Base-by-base conservation (phyloP, 2,797 vertebrate genomes). In the Siniperca undulata region DNA sequence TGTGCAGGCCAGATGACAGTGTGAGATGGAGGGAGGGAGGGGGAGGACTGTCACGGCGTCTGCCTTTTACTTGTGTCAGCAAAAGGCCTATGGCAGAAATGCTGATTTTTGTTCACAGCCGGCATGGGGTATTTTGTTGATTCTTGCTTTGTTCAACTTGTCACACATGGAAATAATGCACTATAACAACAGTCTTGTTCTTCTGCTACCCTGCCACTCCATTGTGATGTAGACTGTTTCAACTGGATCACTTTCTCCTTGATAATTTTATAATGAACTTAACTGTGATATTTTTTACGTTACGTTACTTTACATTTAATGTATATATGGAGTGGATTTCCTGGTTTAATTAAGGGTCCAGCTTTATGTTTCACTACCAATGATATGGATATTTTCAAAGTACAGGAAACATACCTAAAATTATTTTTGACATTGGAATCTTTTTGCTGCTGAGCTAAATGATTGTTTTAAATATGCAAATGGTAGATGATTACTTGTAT, bases 1-100 rank as follows among this genome's bases (percentile, higher is more conserved):
- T 88, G 81, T 86, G 79, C 86, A 84, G 86, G 86, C 79, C 86
- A 86, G 76, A 84, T 86, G 82, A 89, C 81, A 71, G 85, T 83
- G 83, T 79, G 83, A 87, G 71, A 65, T 74, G 76, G 53, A 42
- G 52, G 70, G 16, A 22, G 42, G 44, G 42, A 42, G 67, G 59
- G 67, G 42, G 74, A 22, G 44, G 61, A n/a, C 52, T 48, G 64
- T 79, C 69, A 68, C 34, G 24, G 50, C 11, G 24, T 64, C 72
- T 79, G 38, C 52, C 70, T 78, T 71, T 82, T 79, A 58, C 66
- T 73, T 60, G 48, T 66, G 77, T 84, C 86, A 88, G 73, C 70
- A 84, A 66, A 89, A 81, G 61, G 67, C 59, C n/a, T 36, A 64
- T 17, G 19, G 64, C 65, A 81, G 60, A 69, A 74, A 81, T 67